Evolutionary conservation across 2,797 vertebrate species (phyloP).

Genomic region (Sternotherus odoratus): DNA sequence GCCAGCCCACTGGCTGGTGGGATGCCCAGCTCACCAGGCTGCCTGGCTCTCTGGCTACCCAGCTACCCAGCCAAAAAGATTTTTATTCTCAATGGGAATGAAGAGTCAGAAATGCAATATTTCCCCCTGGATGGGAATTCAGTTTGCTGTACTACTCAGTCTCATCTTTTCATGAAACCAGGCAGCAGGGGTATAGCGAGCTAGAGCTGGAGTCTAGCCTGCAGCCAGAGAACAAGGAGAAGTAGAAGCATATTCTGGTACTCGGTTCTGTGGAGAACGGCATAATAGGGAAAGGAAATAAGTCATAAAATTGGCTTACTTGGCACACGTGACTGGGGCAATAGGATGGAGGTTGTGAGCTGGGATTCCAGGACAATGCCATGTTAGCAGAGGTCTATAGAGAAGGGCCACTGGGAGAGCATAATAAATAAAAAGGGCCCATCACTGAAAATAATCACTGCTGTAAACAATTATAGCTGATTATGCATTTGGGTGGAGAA

Average conservation of each 20-base stretch:
- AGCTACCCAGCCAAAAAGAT: neutral
- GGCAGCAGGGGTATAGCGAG: neutral
- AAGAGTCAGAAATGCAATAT: neutral
- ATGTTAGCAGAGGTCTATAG: neutral
- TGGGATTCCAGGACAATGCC: neutral
- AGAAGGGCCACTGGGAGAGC: neutral
- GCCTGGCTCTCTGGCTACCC: neutral
- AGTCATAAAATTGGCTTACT: neutral
- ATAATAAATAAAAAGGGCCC: neutral
- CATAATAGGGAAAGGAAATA: neutral
- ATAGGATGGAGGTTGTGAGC: neutral
- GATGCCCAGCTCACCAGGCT: neutral
- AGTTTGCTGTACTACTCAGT: neutral
- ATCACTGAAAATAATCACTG: neutral
- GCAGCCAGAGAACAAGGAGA: neutral
- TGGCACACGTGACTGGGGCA: neutral
- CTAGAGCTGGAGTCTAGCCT: neutral
- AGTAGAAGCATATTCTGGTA: neutral
- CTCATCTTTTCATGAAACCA: neutral
- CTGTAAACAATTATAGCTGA: neutral
- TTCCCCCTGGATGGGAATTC: neutral
- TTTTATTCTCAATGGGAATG: neutral
- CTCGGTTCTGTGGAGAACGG: neutral
- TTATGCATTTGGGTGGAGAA: neutral
- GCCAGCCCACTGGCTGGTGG: neutral